phyloP scores from a whole-genome alignment of 2,113 vertebrate genomes.

The Nycticorax nycticorax region DNA sequence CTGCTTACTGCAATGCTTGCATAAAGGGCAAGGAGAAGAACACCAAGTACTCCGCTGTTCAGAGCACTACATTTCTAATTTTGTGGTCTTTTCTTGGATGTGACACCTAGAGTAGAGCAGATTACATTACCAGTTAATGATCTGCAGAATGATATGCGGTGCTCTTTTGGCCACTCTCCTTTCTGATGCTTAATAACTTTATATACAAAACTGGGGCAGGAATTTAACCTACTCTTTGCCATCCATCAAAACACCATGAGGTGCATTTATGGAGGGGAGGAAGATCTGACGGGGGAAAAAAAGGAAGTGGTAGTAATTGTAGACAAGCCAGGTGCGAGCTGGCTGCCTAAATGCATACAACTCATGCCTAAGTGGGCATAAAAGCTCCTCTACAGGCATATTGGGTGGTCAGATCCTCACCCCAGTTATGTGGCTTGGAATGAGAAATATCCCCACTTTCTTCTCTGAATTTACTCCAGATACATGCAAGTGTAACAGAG shows the following conservation, averaged over 20 bases:
- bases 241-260: background rate
- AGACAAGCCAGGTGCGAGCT: background rate
- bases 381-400: background rate
- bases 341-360: background rate
- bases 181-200: constrained; percentile 16
- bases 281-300: background rate
- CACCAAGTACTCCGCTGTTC: background rate
- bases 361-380: background rate
- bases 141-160: constrained; percentile 10
- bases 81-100: constrained; percentile 49
- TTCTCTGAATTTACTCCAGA: constrained; percentile 6
- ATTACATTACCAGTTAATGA: constrained; percentile 49
- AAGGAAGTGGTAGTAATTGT: background rate
- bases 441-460: background rate
- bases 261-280: background rate
- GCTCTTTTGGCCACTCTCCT: background rate
- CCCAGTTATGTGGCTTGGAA: background rate
- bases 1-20: background rate
- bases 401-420: background rate
- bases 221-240: background rate
- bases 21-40: background rate
- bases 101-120: background rate
- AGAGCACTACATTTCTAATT: background rate
- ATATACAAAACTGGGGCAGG: background rate
- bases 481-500: background rate